Base-by-base conservation (phyloP, 64 coral and sea anemone genomes). In the Astreopora myriophthalma region DNA sequence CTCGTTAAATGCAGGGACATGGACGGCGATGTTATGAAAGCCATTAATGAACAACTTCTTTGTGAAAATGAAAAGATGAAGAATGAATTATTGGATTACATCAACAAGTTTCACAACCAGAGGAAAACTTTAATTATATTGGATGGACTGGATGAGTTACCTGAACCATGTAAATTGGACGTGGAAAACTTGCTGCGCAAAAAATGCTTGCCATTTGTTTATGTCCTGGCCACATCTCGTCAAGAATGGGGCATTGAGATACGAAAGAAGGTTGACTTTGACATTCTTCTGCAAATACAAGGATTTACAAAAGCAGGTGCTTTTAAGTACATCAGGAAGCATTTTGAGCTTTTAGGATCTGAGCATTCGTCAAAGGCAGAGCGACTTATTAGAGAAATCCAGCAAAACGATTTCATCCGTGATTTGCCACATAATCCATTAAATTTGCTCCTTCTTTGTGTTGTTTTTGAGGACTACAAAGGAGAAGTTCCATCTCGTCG, bases 381-480 rank as follows among this genome's bases (percentile, higher is more conserved):
- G 26, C 29, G 12, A 6, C 73, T 89, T 13, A 55, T 51, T 23
- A 5, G 34, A 6, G 71, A 33, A 38, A 26, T 89, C 8, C 0
- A 61, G 0, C 4, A 89, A 35, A 73, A 77, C 28, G 0, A 4
- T 27, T 24, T 31, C 19, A 32, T 76, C 9, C 4, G 26, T 10
- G 30, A 49, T 0, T 30, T 89, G 2, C 26, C 1, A 10, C 36
- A 22, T 1, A 88, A 32, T 27, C 86, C 86, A 0, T 89, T 89
- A 34, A 89, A 89, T 27, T 23, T 57, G 20, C 28, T 60, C 2
- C 27, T 89, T 49, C 27, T 89, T 8, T 89, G 73, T 61, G 87
- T 89, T 25, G 87, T 89, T 48, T 89, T 55, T 77, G 87, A 89
- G 36, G 87, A 77, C 34, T 65, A 36, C 63, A 13, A 89, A 32